Percentiles rank a stretch among this genome's conserved stretches.
phyloP scores from a whole-genome alignment of 1,140 invertebrate species.

The Atta texana region DNA sequence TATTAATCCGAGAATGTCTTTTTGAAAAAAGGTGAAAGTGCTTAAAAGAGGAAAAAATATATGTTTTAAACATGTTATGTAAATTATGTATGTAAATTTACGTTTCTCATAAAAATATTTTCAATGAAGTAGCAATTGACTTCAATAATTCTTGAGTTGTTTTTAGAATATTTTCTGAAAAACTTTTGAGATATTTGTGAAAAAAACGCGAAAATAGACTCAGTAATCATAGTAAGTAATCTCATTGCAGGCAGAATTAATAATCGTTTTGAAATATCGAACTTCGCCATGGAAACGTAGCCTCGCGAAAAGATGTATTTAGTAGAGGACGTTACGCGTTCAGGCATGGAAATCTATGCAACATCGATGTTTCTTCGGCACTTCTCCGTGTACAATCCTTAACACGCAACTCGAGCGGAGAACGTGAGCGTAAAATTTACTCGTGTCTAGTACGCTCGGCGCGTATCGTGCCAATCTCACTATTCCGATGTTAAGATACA shows the following conservation, averaged over 20 bases:
- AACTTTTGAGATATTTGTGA: not conserved
- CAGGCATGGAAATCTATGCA: not conserved
- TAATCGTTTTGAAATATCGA: not conserved
- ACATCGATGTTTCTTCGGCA: constrained; percentile 18
- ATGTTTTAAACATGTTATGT: not conserved
- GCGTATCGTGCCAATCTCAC: constrained; percentile 41
- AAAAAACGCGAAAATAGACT: not conserved
- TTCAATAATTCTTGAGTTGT: not conserved
- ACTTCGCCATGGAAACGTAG: not conserved
- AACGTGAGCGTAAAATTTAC: constrained; percentile 48
- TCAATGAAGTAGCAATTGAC: not conserved
- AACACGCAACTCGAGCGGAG: constrained; percentile 19
- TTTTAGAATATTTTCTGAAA: not conserved
- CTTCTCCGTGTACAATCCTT: constrained; percentile 14
- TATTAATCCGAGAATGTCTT: not conserved
- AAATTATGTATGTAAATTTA: no score
- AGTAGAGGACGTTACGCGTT: constrained; percentile 1
- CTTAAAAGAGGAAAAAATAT: not conserved
- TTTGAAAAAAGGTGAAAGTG: not conserved
- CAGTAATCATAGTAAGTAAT: not conserved
- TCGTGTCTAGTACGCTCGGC: constrained; percentile 33
- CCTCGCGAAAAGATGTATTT: constrained; percentile 8
- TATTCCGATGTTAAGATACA: constrained; percentile 9
- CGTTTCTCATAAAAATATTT: not conserved
- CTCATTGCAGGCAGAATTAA: not conserved